Percentiles rank a stretch among this genome's conserved stretches.
phyloP scores from a whole-genome alignment of 2,888 invertebrate genomes.

The Ctena decussata region DNA sequence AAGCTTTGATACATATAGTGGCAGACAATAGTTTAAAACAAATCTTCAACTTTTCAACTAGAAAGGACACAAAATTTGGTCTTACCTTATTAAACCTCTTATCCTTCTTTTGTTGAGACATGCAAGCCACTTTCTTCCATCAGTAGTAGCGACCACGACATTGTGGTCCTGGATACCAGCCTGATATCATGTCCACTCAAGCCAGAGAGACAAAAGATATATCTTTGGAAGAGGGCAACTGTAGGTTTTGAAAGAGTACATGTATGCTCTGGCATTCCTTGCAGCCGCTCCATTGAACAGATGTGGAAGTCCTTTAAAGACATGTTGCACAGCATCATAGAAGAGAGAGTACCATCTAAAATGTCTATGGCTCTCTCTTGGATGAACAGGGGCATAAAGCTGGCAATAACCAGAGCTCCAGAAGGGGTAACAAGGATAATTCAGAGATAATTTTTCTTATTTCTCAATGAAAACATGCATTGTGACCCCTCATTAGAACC shows the following conservation, averaged over 20 bases:
- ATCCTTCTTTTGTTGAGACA: neutral
- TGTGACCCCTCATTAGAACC: no score
- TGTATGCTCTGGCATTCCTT: neutral
- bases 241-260: neutral
- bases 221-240: neutral
- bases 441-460: no score
- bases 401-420: neutral
- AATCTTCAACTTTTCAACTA: neutral
- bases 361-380: neutral
- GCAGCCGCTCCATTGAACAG: neutral
- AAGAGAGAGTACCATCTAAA: neutral
- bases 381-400: neutral
- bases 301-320: neutral
- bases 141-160: no score
- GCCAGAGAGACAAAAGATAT: neutral
- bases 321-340: neutral
- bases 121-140: slow-evolving; percentile 11
- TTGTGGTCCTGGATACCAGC: neutral
- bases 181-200: neutral
- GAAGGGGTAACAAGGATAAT: no score
- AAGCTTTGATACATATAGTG: neutral
- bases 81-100: no score
- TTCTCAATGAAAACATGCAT: no score
- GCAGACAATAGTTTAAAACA: slow-evolving; percentile 13
- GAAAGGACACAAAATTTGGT: slow-evolving; percentile 7